Evolutionary conservation across 1,140 invertebrate genomes (phyloP).

Genomic region (Arctopsyche grandis): DNA sequence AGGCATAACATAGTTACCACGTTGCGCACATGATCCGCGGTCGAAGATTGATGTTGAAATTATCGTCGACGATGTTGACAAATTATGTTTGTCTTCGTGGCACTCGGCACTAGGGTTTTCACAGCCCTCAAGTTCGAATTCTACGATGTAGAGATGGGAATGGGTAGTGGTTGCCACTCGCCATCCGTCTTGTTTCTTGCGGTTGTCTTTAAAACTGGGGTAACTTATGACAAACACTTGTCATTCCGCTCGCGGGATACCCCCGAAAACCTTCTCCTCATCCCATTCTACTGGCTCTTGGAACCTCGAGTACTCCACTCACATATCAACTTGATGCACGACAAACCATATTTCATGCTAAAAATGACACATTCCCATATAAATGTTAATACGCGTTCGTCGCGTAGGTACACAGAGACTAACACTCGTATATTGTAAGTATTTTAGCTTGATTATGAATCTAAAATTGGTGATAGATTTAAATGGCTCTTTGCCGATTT

Average conservation of each 20-base stretch:
- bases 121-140: too few species aligned
- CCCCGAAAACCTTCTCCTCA: background rate
- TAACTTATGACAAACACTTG: constrained; percentile 40
- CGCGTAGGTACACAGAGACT: background rate
- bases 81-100: background rate
- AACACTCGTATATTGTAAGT: background rate
- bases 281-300: background rate
- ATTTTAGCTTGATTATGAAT: constrained; percentile 12
- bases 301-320: constrained; percentile 11
- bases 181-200: constrained; percentile 4
- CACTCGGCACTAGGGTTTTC: background rate
- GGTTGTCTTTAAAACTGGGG: constrained; percentile 24
- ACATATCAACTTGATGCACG: constrained; percentile 36
- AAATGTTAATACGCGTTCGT: constrained; percentile 10
- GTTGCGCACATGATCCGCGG: too few species aligned
- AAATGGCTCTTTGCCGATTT: background rate
- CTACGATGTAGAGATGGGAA: background rate
- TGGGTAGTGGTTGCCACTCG: background rate
- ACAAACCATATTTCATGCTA: constrained; percentile 20
- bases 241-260: constrained; percentile 12
- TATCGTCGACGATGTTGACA: constrained; percentile 4
- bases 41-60: constrained; percentile 3
- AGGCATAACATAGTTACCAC: too few species aligned
- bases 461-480: background rate
- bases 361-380: constrained; percentile 27